Evolutionary conservation across 2,113 vertebrate genomes (phyloP).

Genomic region (Nothobranchius kuhntae): DNA sequence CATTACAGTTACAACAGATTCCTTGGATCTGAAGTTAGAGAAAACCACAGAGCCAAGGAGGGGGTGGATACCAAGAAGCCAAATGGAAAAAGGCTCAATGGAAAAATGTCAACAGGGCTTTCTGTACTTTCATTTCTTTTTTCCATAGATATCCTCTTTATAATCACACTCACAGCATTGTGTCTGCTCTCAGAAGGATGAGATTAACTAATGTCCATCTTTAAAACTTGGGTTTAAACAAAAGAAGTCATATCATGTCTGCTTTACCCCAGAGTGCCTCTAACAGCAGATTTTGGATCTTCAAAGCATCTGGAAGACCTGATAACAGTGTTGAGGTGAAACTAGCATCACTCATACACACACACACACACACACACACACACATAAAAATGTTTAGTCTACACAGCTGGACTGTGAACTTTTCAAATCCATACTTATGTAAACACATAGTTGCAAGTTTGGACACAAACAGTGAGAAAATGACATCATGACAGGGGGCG

Average conservation of each 20-base stretch:
- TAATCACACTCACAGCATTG: background rate
- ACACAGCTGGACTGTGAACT: slow-evolving; percentile 62
- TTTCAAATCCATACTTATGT: slow-evolving; percentile 51
- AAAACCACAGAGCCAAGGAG: slow-evolving; percentile 36
- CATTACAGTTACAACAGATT: slow-evolving; percentile 64
- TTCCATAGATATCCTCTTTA: slow-evolving; percentile 11
- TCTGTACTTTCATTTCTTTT: slow-evolving; percentile 29
- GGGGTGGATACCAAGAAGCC: slow-evolving; percentile 32
- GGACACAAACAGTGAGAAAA: slow-evolving; percentile 31
- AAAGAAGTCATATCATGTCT: slow-evolving; percentile 1
- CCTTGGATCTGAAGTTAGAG: slow-evolving; percentile 62
- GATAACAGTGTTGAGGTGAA: slow-evolving; percentile 31
- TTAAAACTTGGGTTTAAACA: background rate
- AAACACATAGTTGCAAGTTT: slow-evolving; percentile 51
- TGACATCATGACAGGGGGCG: slow-evolving; percentile 25
- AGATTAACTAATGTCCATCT: background rate
- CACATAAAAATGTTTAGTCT: slow-evolving; percentile 72
- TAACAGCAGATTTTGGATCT: slow-evolving; percentile 12
- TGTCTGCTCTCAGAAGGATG: background rate
- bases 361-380: slow-evolving; percentile 1
- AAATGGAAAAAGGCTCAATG: slow-evolving; percentile 69
- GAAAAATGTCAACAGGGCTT: slow-evolving; percentile 61
- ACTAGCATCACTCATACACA: slow-evolving; percentile 38
- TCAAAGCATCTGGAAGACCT: slow-evolving; percentile 26
- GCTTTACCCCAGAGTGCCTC: slow-evolving; percentile 3